Conservation (phyloP, 2,888 invertebrate genomes). For the Morinoia aosen region DNA sequence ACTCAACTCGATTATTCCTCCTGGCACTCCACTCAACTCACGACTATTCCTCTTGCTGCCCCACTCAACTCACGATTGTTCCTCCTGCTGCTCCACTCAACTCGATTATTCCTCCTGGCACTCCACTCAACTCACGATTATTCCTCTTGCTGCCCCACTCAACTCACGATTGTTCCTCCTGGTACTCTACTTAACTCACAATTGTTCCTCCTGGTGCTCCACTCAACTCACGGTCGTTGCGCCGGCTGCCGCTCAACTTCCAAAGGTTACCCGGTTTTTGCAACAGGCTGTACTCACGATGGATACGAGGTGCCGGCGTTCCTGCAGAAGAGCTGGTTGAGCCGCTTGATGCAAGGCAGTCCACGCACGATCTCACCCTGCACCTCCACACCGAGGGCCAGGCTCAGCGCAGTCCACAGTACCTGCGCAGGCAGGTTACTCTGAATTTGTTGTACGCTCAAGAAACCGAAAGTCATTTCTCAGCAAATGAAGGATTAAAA, state of each 20-base stretch:
- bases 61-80: background rate
- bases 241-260: too few relatives aligned
- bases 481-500: background rate
- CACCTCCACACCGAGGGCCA: constrained; percentile 66
- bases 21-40: background rate
- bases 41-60: background rate
- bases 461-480: background rate
- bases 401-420: constrained; percentile 67
- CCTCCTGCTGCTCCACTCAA: background rate
- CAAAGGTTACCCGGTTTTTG: too few relatives aligned
- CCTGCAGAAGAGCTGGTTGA: constrained; percentile 91
- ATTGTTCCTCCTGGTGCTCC: background rate
- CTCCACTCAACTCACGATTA: background rate
- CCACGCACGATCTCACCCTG: constrained; percentile 77
- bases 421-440: constrained; percentile 56
- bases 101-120: background rate
- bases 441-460: background rate
- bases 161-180: too few relatives aligned
- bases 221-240: background rate
- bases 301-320: constrained; percentile 93
- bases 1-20: background rate
- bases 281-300: constrained; percentile 78
- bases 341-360: constrained; percentile 89
- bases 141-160: background rate
- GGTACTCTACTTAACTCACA: background rate